Base-by-base conservation (phyloP, 2,888 invertebrate genomes). In the Synanthedon vespiformis region DNA sequence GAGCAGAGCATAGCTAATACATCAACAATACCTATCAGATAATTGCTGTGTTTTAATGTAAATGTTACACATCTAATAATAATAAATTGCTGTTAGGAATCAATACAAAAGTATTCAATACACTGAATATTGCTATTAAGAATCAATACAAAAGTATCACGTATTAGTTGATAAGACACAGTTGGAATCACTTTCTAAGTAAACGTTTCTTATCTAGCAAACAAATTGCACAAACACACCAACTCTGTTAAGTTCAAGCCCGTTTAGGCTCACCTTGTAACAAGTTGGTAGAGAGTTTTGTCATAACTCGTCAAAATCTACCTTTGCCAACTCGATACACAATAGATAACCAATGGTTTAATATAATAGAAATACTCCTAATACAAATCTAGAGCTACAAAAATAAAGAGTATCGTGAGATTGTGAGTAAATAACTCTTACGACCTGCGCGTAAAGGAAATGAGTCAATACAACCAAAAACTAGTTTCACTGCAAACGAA, bases 391-490 rank as follows among this genome's bases (percentile, higher is more conserved):
- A 44, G n/a, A 13, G 13, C n/a, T 13, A 44, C 13, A n/a, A 44
- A 5, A 44, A n/a, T 6, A 44, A 44, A 5, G 13, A 44, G 13
- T n/a, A 44, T n/a, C 44, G 14, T 13, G 13, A 13, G 14, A 44
- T n/a, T 13, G 14, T 13, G 13, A 13, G 14, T 13, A 6, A 44
- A 44, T 13, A 44, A 5, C 5, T 13, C 14, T n/a, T 44, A 44
- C 44, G 14, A 44, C 13, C 14, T 34, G 34, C 44, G 14, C 13
- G 44, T 44, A 44, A 57, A 60, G 59, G 56, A 57, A 61, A 62
- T 65, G 64, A 68, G 58, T 68, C 62, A 65, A 62, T 58, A 58
- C 52, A 54, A 44, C 44, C 44, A 12, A 34, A 44, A 18, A 44
- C 11, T n/a, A 13, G 51, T 5, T 14, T 18, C 14, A 18, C 10